phyloP scores from a whole-genome alignment of 2,113 vertebrate species.

The Mirounga angustirostris region DNA sequence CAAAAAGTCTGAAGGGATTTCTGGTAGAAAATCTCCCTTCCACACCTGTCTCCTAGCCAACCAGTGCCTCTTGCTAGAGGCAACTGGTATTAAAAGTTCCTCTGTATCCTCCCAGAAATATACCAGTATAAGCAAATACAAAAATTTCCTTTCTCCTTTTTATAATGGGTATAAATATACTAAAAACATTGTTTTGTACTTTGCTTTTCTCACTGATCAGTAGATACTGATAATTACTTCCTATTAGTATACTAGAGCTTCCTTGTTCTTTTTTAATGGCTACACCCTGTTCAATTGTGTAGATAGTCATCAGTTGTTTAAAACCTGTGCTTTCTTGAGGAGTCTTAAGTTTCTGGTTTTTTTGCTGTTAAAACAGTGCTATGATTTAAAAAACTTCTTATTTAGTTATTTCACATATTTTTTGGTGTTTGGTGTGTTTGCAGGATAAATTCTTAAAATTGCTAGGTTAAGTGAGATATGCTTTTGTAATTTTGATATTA shows the following conservation, averaged over 20 bases:
- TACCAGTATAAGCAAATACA: not conserved
- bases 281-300: not conserved
- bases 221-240: conserved; percentile 51
- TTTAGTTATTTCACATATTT: conserved; percentile 23
- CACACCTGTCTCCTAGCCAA: not conserved
- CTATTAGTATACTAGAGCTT: not conserved
- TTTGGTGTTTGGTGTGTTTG: not conserved
- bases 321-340: conserved; percentile 22
- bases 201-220: conserved; percentile 18
- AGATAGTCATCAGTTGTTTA: not conserved
- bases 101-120: not conserved
- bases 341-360: conserved; percentile 42
- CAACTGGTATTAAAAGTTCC: conserved; percentile 1
- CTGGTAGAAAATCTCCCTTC: not conserved
- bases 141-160: not conserved
- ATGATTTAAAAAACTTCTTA: not conserved
- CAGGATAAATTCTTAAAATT: conserved; percentile 60
- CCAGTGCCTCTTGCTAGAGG: not conserved
- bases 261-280: not conserved
- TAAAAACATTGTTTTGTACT: conserved; percentile 29
- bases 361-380: conserved; percentile 25
- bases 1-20: not conserved
- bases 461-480: conserved; percentile 35
- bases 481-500: conserved; percentile 60
- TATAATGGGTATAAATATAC: not conserved